Conservation (phyloP, 1,140 invertebrate species). For the Temnothorax curvispinosus region DNA sequence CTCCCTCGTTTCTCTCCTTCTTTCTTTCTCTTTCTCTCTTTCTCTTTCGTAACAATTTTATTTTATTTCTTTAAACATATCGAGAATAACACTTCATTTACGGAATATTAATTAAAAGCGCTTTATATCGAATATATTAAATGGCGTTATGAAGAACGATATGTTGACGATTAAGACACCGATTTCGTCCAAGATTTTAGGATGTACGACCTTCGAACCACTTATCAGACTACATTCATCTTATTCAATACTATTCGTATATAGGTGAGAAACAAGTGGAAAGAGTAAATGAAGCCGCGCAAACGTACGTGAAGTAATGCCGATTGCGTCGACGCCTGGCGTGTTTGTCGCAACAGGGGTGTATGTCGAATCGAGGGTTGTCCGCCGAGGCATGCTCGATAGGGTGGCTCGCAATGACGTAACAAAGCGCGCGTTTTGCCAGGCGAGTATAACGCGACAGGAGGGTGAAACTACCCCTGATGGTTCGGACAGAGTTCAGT, state of each 20-base stretch:
- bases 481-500: slow-evolving; percentile 22
- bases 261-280: background rate
- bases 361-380: slow-evolving; percentile 72
- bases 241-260: background rate
- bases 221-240: background rate
- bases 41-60: background rate
- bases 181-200: background rate
- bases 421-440: slow-evolving; percentile 83
- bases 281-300: background rate
- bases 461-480: slow-evolving; percentile 55
- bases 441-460: slow-evolving; percentile 74
- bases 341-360: slow-evolving; percentile 78
- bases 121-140: background rate
- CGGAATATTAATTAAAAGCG: background rate
- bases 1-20: background rate
- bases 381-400: slow-evolving; percentile 61
- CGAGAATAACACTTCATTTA: background rate
- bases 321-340: slow-evolving; percentile 80
- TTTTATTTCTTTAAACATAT: background rate
- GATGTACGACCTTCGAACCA: background rate
- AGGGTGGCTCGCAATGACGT: slow-evolving; percentile 79
- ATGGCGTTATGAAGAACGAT: background rate
- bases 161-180: background rate
- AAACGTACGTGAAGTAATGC: slow-evolving; percentile 44
- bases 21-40: background rate